Conservation (phyloP, 2,113 vertebrate genomes). For the Glaucomys volans region DNA sequence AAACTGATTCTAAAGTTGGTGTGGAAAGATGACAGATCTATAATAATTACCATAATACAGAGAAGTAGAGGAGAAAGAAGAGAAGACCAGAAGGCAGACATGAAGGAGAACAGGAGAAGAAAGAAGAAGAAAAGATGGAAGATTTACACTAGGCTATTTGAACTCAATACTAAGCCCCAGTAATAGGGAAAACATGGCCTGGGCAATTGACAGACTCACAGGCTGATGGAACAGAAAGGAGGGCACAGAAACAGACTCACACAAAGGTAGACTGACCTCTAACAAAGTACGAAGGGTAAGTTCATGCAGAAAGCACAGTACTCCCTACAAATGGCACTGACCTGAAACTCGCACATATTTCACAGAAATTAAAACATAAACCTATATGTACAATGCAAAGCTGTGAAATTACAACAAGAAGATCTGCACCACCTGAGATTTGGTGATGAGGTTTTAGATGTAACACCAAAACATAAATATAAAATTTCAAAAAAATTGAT, state of each 20-base stretch:
- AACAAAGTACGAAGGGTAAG: background rate
- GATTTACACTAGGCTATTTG: background rate
- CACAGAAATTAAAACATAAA: background rate
- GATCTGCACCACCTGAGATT: background rate
- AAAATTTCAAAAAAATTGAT: background rate
- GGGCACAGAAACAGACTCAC: background rate
- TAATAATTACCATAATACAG: background rate
- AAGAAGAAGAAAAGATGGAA: background rate
- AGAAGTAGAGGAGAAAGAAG: background rate
- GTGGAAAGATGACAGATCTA: background rate
- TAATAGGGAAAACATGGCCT: background rate
- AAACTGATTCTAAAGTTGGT: background rate
- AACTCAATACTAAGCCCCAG: background rate
- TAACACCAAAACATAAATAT: background rate
- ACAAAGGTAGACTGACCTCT: background rate
- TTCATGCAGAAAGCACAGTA: background rate
- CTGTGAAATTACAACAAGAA: background rate
- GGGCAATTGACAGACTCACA: background rate
- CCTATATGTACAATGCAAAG: background rate
- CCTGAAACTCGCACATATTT: background rate
- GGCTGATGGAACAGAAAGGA: background rate
- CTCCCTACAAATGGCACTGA: background rate
- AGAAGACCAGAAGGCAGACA: too few species aligned
- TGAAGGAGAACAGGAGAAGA: too few species aligned
- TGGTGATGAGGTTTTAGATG: background rate